phyloP scores from a whole-genome alignment of 2,113 vertebrate species.

The Ailuropoda melanoleuca region DNA sequence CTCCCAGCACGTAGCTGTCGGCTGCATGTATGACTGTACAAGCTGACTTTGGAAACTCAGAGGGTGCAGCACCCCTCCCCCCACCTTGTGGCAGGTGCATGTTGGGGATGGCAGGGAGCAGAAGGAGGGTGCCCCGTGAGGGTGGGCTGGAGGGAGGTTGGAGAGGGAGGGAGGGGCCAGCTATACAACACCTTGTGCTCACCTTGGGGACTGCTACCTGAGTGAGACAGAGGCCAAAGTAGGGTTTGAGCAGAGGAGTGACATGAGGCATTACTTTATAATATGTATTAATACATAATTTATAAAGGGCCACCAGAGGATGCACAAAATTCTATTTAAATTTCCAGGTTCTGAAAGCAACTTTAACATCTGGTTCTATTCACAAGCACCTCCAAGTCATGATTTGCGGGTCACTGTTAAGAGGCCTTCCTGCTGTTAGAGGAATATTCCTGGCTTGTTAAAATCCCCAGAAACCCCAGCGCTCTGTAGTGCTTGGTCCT shows the following conservation, averaged over 20 bases:
- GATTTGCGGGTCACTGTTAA: not conserved
- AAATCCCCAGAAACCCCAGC: not conserved
- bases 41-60: not conserved
- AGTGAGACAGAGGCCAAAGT: not conserved
- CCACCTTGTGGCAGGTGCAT: not conserved
- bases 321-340: not conserved
- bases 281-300: not conserved
- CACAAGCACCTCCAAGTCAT: not conserved
- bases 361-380: not conserved
- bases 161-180: not conserved
- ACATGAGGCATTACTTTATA: not conserved
- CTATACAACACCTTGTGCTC: not conserved
- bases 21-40: accelerated
- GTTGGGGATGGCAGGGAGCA: not conserved
- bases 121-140: not conserved
- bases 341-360: not conserved
- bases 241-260: not conserved
- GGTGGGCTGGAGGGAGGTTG: too few species aligned
- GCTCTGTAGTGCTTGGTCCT: not conserved
- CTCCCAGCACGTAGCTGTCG: too few species aligned
- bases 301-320: not conserved
- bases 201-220: too few species aligned
- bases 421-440: not conserved
- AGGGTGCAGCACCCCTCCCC: not conserved
- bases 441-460: not conserved